Evolutionary conservation across 2,888 invertebrate genomes (phyloP).

Genomic region (Cerastis rubricosa): DNA sequence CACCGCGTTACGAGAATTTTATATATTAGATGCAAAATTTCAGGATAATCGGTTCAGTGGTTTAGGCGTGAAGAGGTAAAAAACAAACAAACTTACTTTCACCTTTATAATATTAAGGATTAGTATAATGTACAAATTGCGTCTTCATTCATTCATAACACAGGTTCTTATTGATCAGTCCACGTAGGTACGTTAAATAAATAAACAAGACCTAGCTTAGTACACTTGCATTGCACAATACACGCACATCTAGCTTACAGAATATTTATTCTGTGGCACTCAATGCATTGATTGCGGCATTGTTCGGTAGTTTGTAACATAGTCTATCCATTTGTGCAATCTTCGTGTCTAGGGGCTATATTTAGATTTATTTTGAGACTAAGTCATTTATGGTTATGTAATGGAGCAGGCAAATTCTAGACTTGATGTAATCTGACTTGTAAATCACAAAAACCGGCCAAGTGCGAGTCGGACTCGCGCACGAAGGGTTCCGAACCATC

Average conservation of each 20-base stretch:
- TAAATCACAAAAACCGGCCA: neutral
- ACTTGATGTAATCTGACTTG: neutral
- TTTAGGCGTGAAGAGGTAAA: too few species aligned
- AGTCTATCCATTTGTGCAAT: constrained; percentile 32
- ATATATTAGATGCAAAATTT: too few species aligned
- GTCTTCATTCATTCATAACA: too few species aligned
- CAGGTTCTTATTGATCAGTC: too few species aligned
- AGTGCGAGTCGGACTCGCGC: too few species aligned
- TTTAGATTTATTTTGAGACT: constrained; percentile 4
- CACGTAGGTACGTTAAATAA: neutral
- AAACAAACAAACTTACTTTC: too few species aligned
- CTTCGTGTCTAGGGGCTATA: constrained; percentile 1
- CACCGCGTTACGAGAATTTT: too few species aligned
- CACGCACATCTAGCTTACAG: constrained; percentile 15
- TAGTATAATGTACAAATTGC: too few species aligned
- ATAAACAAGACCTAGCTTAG: neutral
- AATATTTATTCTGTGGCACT: constrained; percentile 25
- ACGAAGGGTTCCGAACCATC: too few species aligned
- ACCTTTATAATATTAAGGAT: too few species aligned
- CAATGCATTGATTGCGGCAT: constrained; percentile 42
- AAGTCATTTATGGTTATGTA: neutral
- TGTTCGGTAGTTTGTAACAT: constrained; percentile 16
- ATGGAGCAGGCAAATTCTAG: neutral
- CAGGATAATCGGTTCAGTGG: too few species aligned
- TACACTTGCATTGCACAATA: constrained; percentile 21